Base-by-base conservation (phyloP, 2,797 vertebrate genomes). In the Cirrhinus mrigala region DNA sequence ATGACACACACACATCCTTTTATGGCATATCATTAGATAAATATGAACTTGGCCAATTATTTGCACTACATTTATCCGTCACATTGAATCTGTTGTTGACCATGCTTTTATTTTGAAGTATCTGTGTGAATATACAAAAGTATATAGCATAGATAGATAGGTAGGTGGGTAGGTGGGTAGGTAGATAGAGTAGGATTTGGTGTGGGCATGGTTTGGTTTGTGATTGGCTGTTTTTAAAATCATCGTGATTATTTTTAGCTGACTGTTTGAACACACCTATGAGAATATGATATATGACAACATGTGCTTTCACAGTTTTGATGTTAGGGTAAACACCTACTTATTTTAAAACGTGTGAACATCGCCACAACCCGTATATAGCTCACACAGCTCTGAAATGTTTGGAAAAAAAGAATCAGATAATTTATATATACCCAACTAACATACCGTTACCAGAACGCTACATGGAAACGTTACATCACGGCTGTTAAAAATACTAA, bases 321-420 rank as follows among this genome's bases (percentile, higher is more conserved):
- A 54, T 54, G 27, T 76, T 37, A 58, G 22, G 52, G 74, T 4
- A 22, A 77, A 77, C 52, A 58, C 74, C 74, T 77, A 58, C 52
- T 9, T 40, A 40, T 58, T 58, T 54, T 37, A 22, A 27, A 76
- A 37, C 6, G 29, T 14, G 40, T 74, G 16, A 20, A 20, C 48
- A 33, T 8, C 5, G 24, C 27, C 24, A 37, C 46, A 56, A 14
- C 18, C 44, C 16, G 2, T 24, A 16, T 7, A 40, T 6, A 27
- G 24, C 24, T 24, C 14, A 27, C 58, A 14, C 24, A 29, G 14
- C 27, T 29, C 16, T 29, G 27, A 64, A 16, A 29, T 64, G 24
- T 7, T 64, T 64, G 60, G 14, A 15, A 27, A 64, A 64, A 64
- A 64, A 3, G 1, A 29, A 27, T 62, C 14, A 12, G 60, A n/a